A percentile compares a stretch with the other conserved stretches of the same genome.
phyloP scores from a whole-genome alignment of 2,888 invertebrate species.

The Flexamia atlantica region DNA sequence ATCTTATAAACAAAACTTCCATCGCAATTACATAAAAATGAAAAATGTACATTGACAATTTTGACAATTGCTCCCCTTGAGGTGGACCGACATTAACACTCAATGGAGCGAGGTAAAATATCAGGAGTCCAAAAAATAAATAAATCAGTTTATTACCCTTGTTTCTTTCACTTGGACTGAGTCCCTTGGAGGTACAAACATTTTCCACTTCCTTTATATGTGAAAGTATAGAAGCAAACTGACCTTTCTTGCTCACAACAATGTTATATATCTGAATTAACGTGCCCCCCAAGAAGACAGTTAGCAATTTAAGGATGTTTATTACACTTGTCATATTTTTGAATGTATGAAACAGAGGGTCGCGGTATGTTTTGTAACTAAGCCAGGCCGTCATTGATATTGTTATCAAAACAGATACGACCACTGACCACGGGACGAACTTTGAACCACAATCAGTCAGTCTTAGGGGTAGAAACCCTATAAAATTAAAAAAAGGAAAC shows the following conservation, averaged over 20 bases:
- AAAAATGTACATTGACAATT: background rate
- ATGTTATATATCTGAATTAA: background rate
- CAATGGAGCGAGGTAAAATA: background rate
- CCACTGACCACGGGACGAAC: background rate
- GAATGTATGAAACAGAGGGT: background rate
- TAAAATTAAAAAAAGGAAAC: background rate
- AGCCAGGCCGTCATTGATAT: background rate
- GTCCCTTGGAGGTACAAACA: background rate
- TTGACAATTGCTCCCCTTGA: background rate
- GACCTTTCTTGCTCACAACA: background rate
- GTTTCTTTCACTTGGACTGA: background rate
- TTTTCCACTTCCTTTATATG: background rate
- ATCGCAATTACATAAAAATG: background rate
- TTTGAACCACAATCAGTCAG: background rate
- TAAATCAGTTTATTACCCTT: background rate
- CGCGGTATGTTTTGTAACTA: background rate
- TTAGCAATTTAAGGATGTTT: background rate
- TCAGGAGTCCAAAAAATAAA: background rate
- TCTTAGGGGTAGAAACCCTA: constrained; percentile 1
- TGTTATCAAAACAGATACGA: background rate
- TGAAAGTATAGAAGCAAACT: background rate
- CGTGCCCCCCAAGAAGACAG: background rate
- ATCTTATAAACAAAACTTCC: constrained; percentile 1
- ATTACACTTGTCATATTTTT: background rate
- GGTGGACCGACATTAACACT: background rate